Conservation (phyloP, 2,888 invertebrate genomes). For the Boloria euphrosyne region DNA sequence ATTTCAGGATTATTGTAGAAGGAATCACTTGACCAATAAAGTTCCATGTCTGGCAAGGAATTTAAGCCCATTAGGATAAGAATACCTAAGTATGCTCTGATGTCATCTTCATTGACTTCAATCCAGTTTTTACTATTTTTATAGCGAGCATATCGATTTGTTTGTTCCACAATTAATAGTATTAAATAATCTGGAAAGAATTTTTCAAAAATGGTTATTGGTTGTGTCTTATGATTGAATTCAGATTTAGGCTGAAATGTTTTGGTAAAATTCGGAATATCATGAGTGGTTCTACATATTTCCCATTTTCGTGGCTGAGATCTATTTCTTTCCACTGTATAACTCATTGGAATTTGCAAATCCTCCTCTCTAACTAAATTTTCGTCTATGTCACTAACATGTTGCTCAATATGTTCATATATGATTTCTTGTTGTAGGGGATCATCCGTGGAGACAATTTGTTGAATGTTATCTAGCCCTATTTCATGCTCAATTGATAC, state of each 20-base stretch:
- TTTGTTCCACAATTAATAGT: constrained; percentile 44
- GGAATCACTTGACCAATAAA: constrained; percentile 47
- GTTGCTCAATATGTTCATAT: constrained; percentile 3
- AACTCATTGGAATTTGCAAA: constrained; percentile 7
- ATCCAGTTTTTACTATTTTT: constrained; percentile 45
- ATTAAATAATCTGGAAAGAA: constrained; percentile 44
- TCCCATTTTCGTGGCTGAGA: constrained; percentile 10
- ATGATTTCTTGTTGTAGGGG: constrained; percentile 6
- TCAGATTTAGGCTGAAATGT: constrained; percentile 16
- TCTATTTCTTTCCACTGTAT: constrained; percentile 6
- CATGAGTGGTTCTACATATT: constrained; percentile 10
- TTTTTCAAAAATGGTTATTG: constrained; percentile 39
- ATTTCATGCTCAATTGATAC: not conserved
- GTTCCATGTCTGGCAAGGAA: constrained; percentile 45
- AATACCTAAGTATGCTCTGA: constrained; percentile 44
- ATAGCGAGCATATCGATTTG: constrained; percentile 44
- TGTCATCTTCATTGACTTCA: constrained; percentile 43
- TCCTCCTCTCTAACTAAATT: constrained; percentile 8
- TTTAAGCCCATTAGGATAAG: constrained; percentile 50
- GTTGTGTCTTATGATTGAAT: constrained; percentile 24
- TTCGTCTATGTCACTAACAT: constrained; percentile 2
- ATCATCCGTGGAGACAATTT: not conserved
- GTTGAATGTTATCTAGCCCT: constrained; percentile 2
- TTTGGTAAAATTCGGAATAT: constrained; percentile 17
- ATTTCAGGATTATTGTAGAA: constrained; percentile 48